Percentiles rank a stretch among this genome's conserved stretches.
These are phyloP conservation scores for Anthrax anthrax DNA, from an alignment of 2,888 invertebrate species.

Conservation along the genomic window DNA sequence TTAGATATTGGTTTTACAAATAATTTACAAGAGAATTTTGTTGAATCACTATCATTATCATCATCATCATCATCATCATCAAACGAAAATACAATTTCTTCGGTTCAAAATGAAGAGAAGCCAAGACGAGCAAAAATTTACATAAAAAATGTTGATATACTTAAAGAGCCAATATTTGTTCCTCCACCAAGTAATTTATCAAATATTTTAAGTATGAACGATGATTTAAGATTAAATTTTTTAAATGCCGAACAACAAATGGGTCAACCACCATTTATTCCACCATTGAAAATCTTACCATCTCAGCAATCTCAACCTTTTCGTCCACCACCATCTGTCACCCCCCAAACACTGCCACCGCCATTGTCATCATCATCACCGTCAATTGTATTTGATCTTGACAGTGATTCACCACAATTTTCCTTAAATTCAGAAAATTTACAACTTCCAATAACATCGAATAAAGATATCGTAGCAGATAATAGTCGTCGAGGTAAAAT, in stretches of 20 bases:
- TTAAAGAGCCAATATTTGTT: constrained; percentile 28
- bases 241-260: not conserved
- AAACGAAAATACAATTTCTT: not conserved
- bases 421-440: too few species aligned
- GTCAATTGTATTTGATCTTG: too few species aligned
- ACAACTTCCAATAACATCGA: too few species aligned
- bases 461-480: not conserved
- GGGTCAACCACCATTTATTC: not conserved
- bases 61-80: not conserved
- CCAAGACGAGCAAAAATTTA: constrained; percentile 25
- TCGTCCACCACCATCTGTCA: too few species aligned
- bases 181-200: constrained; percentile 15
- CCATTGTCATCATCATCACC: not conserved
- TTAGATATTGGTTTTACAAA: constrained; percentile 5
- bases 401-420: not conserved
- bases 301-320: too few species aligned
- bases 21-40: not conserved
- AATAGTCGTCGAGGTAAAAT: constrained; percentile 22
- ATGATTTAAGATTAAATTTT: constrained; percentile 9
- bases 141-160: constrained; percentile 32
- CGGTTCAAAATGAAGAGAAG: not conserved
- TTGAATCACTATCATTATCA: not conserved
- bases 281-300: not conserved
- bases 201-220: constrained; percentile 13
- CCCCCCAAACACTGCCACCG: too few species aligned